phyloP scores from a whole-genome alignment of 2,113 vertebrate genomes.

The Xenus cinereus region DNA sequence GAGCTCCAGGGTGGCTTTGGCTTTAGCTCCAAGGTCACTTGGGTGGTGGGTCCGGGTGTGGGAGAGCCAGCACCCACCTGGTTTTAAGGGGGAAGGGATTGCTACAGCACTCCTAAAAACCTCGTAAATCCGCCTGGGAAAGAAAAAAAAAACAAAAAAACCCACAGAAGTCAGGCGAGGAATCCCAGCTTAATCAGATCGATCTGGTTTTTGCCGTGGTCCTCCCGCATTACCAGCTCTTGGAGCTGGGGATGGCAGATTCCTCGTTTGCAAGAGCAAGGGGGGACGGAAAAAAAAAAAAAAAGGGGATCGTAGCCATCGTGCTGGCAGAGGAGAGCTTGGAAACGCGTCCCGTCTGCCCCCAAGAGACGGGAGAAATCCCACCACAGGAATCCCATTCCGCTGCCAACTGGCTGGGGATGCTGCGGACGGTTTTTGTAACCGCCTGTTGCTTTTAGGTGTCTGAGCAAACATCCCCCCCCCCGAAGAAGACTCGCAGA shows the following conservation, averaged over 20 bases:
- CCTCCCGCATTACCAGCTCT: not conserved
- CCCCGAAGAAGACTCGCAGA: not conserved
- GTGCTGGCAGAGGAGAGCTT: not conserved
- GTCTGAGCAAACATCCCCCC: not conserved
- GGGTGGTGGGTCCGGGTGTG: accelerated
- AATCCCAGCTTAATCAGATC: not conserved
- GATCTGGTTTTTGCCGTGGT: not conserved
- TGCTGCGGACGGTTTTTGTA: not conserved
- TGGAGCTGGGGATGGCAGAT: not conserved
- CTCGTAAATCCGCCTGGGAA: not conserved
- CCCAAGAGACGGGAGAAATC: constrained; percentile 9
- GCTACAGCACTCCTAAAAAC: not conserved
- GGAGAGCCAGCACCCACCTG: not conserved
- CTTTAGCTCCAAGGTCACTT: not conserved
- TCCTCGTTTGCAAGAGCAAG: not conserved
- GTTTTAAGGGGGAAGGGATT: not conserved
- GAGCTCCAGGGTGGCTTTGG: not conserved
- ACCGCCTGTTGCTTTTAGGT: not conserved
- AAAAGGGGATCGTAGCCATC: not conserved
- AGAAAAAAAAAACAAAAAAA: not conserved
- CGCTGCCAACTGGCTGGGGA: constrained; percentile 35
- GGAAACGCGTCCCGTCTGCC: not conserved
- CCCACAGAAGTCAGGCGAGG: not conserved
- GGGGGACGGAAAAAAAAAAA: not conserved
- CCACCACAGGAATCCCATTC: constrained; percentile 3